Evolutionary conservation across 2,888 invertebrate species (phyloP).

Genomic region (Philhelius pedissequus): DNA sequence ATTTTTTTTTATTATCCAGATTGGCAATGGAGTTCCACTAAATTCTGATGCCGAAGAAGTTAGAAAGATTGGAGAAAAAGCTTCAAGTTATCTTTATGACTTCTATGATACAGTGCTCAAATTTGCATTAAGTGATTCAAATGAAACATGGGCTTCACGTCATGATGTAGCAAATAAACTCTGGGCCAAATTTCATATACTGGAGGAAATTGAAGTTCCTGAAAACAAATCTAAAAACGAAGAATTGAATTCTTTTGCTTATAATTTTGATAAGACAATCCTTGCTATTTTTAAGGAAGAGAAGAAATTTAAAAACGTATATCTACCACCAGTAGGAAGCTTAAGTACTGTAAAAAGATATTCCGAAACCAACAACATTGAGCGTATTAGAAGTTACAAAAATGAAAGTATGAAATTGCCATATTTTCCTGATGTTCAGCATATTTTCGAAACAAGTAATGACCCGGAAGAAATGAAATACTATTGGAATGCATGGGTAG

Average conservation of each 20-base stretch:
- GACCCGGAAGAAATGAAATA: constrained; percentile 53
- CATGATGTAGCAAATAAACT: not conserved
- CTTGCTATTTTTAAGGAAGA: not conserved
- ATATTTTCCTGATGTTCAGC: constrained; percentile 72
- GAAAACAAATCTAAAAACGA: not conserved
- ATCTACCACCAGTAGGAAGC: not conserved
- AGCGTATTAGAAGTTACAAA: not conserved
- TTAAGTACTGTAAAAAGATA: not conserved
- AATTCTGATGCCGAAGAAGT: constrained; percentile 5
- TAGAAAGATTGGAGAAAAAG: not conserved
- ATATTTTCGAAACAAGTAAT: constrained; percentile 21
- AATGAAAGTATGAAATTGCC: constrained; percentile 66
- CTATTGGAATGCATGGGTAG: constrained; percentile 42
- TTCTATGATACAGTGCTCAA: not conserved
- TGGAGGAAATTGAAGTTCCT: not conserved
- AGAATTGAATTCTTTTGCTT: not conserved
- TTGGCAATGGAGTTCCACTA: not conserved
- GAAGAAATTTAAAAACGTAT: not conserved
- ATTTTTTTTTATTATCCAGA: not conserved
- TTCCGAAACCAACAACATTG: too few relatives aligned
- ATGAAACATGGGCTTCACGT: not conserved
- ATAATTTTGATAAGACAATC: not conserved
- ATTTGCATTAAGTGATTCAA: not conserved
- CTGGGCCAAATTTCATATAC: not conserved
- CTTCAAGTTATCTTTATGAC: not conserved